Base-by-base conservation (phyloP, 2,113 vertebrate genomes). In the Dicrurus megarhynchus region DNA sequence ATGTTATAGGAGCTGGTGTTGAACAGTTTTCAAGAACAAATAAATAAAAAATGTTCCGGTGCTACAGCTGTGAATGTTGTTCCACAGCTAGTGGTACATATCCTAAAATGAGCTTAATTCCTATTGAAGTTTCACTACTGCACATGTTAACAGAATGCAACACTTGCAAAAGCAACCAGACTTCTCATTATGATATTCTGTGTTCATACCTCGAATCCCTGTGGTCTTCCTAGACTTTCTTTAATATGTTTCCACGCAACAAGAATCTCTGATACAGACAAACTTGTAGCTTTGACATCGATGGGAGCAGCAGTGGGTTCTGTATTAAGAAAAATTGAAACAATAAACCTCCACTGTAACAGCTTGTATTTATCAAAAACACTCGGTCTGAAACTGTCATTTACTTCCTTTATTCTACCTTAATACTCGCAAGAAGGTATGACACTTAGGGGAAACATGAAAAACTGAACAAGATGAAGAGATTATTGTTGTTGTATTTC, bases 221-320 rank as follows among this genome's bases (percentile, higher is more conserved):
- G 98, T 10, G 99, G 99, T 98, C 98, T 98, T 98, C 99, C 99
- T 42, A 99, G 98, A 39, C 98, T 99, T 63, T 99, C 99, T 95
- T 97, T 98, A 59, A 98, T 98, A 26, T 98, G 98, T 96, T 98
- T 99, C 99, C 99, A 99, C 3, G 96, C 98, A 92, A 99, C 98
- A 90, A 98, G 98, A 79, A 99, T 98, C 98, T 99, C 99, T 20
- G 99, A 99, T 69, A 99, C 98, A 87, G 99, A 99, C 93, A 99
- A 81, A 90, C 98, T 98, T 10, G 98, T 98, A 32, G 98, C 99
- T 87, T 98, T 99, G 86, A 99, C 98, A 87, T 99, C 99, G 8
- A 98, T 96, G 16, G 99, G 99, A 42, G 99, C 98, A 89, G 98
- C 98, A 87, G 98, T 99, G 46, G 99, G 99, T 97, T 99, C 99